A percentile compares a stretch with the other conserved stretches of the same genome.
Conservation (phyloP, 2,888 invertebrate genomes). For the Meghimatium bilineatum region DNA sequence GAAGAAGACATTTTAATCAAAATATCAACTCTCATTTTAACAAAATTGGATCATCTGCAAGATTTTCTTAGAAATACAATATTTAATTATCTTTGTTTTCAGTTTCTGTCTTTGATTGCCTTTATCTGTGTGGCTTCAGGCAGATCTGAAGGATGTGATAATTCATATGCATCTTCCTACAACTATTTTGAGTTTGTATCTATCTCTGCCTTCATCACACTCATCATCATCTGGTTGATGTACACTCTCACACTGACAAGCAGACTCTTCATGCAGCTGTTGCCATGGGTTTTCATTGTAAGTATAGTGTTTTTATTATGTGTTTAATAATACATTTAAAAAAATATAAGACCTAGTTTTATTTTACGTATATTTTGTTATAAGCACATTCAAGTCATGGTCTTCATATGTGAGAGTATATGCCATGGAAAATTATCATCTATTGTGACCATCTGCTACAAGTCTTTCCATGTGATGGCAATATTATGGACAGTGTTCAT, state of each 20-base stretch:
- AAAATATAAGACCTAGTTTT: no score
- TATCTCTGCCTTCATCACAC: conserved; percentile 58
- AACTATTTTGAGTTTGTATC: conserved; percentile 60
- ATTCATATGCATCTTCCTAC: conserved; percentile 59
- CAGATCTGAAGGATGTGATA: conserved; percentile 56
- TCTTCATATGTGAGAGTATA: no score
- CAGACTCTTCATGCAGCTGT: conserved; percentile 51
- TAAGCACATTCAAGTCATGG: no score
- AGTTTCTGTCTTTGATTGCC: conserved; percentile 58
- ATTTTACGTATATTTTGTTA: no score
- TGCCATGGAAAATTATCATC: no score
- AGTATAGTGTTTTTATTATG: conserved; percentile 35
- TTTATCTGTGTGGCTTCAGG: conserved; percentile 59
- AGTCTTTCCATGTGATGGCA: no score
- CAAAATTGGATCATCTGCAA: no score
- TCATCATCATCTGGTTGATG: conserved; percentile 55
- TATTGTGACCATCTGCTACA: no score
- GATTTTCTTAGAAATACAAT: no score
- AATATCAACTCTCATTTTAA: no score
- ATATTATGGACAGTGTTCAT: no score
- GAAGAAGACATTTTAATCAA: no score
- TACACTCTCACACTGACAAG: conserved; percentile 53
- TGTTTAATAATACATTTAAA: background rate
- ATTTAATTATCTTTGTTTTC: conserved; percentile 37
- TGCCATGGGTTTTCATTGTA: conserved; percentile 62